A percentile compares a stretch with the other conserved stretches of the same genome.
phyloP scores from a whole-genome alignment of 2,113 vertebrate species.

The Lichenostomus cassidix region DNA sequence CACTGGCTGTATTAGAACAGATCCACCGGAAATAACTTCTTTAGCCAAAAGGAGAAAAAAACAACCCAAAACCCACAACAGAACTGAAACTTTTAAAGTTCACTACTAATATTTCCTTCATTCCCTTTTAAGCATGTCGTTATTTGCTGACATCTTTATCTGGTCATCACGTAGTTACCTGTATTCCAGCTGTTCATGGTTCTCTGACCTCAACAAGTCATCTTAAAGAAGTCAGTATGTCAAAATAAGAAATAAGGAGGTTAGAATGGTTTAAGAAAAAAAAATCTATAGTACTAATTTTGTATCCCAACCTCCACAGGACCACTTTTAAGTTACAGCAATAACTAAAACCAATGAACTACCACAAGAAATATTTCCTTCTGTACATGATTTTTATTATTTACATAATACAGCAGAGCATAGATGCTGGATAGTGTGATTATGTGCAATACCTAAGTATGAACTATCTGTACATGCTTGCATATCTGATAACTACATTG shows the following conservation, averaged over 20 bases:
- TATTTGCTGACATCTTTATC: background rate
- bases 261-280: background rate
- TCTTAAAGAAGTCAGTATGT: background rate
- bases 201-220: slow-evolving; percentile 5
- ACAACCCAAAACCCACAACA: background rate
- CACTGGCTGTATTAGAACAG: background rate
- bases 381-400: slow-evolving; percentile 95
- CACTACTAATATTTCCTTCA: background rate
- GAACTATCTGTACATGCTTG: slow-evolving; percentile 95
- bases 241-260: background rate
- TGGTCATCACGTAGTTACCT: background rate
- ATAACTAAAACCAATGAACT: slow-evolving; percentile 56
- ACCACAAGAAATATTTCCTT: slow-evolving; percentile 76
- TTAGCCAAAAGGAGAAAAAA: background rate
- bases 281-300: background rate
- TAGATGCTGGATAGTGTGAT: slow-evolving; percentile 92
- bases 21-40: background rate
- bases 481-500: slow-evolving; percentile 85
- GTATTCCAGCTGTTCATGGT: background rate
- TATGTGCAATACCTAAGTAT: slow-evolving; percentile 98
- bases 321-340: background rate
- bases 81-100: background rate
- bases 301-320: background rate
- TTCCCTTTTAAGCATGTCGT: background rate
- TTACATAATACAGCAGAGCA: slow-evolving; percentile 93